Evolutionary conservation across 2,113 vertebrate genomes (phyloP), one percentile per base, ranked within the genome.

Genomic region (Phyllopteryx taeniolatus): DNA sequence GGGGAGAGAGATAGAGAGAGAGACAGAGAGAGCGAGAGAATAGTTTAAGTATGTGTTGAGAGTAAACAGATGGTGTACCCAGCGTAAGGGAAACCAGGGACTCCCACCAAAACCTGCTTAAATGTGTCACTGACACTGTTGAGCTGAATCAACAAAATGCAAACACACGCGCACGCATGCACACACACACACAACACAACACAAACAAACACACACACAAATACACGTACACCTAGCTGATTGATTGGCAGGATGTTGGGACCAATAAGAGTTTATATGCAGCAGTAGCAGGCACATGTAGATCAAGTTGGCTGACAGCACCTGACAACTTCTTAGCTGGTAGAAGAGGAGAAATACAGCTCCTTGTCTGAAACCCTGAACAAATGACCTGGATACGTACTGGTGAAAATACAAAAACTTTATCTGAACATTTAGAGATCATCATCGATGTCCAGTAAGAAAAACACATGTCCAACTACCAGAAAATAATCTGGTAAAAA

Each of bases 1-100:
- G 27, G 27, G 27, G 27, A 27, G 1, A 1, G 27, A 86, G 79
- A 79, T 60, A 64, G 74, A 71, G 35, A 73, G 47, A 68, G 73
- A 76, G 74, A 78, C 27, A 74, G 66, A 33, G 78, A 81, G 71
- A 49, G 51, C 71, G 73, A 82, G 81, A 88, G 85, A 89, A 53
- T 53, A 85, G 86, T 90, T 88, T 86, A 76, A 87, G 82, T 83
- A 68, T 83, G 82, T 86, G 85, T 87, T 84, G 46, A 80, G 82
- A 86, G 86, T 89, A 87, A 89, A 91, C 88, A 90, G 88, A 90
- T 85, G 86, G 84, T 84, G 90, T 89, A 88, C 88, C 88, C 87
- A 86, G 87, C 82, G 78, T 65, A 79, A 83, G 86, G 84, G 81
- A 86, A 89, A 89, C 83, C 85, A 87, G 88, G 86, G 86, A 89